Base-by-base conservation (phyloP, 2,797 vertebrate genomes). In the Callimico goeldii region DNA sequence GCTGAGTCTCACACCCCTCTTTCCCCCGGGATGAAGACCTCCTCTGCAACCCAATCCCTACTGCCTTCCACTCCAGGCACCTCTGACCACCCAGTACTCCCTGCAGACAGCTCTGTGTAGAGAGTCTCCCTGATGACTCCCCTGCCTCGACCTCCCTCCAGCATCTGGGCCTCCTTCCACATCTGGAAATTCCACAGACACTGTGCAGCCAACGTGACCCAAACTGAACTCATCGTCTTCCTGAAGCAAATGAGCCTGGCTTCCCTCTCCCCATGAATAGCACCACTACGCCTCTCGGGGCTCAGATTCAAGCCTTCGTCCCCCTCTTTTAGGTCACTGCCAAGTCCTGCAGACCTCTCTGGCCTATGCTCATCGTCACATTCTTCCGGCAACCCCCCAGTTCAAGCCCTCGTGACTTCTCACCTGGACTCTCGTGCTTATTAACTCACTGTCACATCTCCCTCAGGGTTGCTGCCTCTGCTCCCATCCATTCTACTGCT, bases 71-170 rank as follows among this genome's bases (percentile, higher is more conserved):
- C 15, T 4, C n/a, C 28, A 24, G 52, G 36, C 24, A 10, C 57
- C 39, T 17, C 48, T 7, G 14, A 13, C 55, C 46, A 4, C 24
- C 11, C 4, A 0, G 4, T 30, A 10, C 41, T 64, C 52, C 12
- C 61, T 73, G 22, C 26, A 10, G 48, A 30, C 0, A 3, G 5
- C 24, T 55, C 41, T 57, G 67, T 33, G 33, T 4, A 2, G 19
- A 13, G 20, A 57, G 24, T 17, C 33, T n/a, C 75, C 41, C 77
- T 15, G 9, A 26, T 41, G 36, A 30, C 46, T 43, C 26, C 2
- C 36, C 46, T 48, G 33, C 48, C 22, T 70, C 0, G 0, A 7
- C 6, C 41, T 52, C 15, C 11, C 67, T 79, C 77, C 55, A 33
- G 88, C 43, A 72, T 72, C 67, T 72, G 67, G 20, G 20, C 67